These are phyloP conservation scores for Oryzias woworae DNA, from an alignment of 2,113 vertebrate genomes.

Conservation along the genomic window DNA sequence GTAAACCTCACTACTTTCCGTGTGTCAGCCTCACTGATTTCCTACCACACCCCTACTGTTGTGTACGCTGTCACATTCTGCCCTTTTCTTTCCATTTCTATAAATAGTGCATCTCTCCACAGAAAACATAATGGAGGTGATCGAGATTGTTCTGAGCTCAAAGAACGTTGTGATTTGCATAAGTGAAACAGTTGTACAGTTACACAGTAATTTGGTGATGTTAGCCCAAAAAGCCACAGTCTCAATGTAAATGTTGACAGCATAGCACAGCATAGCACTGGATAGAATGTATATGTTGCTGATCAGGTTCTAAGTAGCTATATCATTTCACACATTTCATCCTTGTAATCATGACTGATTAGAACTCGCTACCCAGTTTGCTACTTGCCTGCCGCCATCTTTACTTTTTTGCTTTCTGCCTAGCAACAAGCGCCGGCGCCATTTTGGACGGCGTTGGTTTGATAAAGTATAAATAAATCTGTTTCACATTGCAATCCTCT, in stretches of 20 bases:
- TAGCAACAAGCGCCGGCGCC: constrained; percentile 75
- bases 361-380: constrained; percentile 67
- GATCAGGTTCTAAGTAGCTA: constrained; percentile 28
- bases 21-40: constrained; percentile 13
- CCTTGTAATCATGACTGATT: constrained; percentile 64
- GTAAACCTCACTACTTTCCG: constrained; percentile 4
- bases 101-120: constrained; percentile 31
- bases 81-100: constrained; percentile 16
- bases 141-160: constrained; percentile 34
- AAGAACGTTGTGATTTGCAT: constrained; percentile 27
- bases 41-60: constrained; percentile 24
- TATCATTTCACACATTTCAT: constrained; percentile 61
- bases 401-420: constrained; percentile 71
- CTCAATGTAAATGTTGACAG: constrained; percentile 4
- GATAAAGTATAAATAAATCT: constrained; percentile 58
- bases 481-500: constrained; percentile 43
- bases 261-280: too few species aligned
- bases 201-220: constrained; percentile 1
- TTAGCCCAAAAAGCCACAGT: constrained; percentile 7
- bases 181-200: constrained; percentile 15
- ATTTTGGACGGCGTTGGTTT: constrained; percentile 61
- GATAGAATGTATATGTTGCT: not conserved
- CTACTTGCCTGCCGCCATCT: constrained; percentile 66
- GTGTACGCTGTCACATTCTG: constrained; percentile 14
- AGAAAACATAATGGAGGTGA: constrained; percentile 39